These are phyloP conservation scores for Parauchenoglanis ngamensis DNA, from an alignment of 2,797 vertebrate genomes.

Conservation along the genomic window DNA sequence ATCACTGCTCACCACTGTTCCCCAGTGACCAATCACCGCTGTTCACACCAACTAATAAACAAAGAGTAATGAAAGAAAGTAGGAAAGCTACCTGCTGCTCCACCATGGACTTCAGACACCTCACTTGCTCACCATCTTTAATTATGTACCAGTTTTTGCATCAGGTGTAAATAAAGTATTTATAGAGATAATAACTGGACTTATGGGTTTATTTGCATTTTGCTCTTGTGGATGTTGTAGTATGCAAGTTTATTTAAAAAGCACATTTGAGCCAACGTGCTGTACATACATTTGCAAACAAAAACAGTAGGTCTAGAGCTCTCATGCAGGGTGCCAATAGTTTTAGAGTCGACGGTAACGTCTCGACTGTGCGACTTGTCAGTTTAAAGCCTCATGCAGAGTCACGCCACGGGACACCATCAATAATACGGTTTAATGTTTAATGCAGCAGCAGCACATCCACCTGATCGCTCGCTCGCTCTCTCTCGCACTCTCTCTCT, in stretches of 20 bases:
- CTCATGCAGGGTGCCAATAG: not conserved
- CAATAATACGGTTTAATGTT: not conserved
- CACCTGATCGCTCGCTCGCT: not conserved
- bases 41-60: not conserved
- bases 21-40: not conserved
- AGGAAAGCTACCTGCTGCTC: not conserved
- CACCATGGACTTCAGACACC: too few species aligned
- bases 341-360: not conserved
- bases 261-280: too few species aligned
- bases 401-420: not conserved
- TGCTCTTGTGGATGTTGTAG: not conserved
- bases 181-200: not conserved
- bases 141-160: not conserved
- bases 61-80: not conserved
- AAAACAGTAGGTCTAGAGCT: not conserved
- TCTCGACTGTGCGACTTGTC: not conserved
- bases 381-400: not conserved
- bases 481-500: not conserved
- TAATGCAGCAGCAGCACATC: not conserved
- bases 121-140: not conserved
- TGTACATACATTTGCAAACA: not conserved
- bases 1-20: not conserved
- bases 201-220: not conserved
- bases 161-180: not conserved
- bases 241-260: not conserved